Conservation (phyloP, 1,140 invertebrate species). For the Drosophila lini region DNA sequence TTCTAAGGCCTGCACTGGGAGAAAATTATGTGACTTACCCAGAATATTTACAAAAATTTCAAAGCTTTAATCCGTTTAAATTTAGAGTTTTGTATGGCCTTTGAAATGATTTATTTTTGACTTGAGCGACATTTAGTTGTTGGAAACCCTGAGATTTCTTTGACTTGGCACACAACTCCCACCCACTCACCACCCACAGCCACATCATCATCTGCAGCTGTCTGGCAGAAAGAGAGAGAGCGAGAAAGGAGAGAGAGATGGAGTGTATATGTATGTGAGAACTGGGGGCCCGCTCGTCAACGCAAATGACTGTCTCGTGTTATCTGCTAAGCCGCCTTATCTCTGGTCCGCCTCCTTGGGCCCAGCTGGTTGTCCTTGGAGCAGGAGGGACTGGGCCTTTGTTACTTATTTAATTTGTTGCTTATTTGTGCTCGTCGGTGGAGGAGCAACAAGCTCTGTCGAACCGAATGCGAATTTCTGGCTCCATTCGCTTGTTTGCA, state of each 20-base stretch:
- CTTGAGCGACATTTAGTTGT: neutral
- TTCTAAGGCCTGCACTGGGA: slow-evolving; percentile 44
- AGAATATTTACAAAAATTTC: neutral
- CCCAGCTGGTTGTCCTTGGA: neutral
- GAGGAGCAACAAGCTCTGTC: slow-evolving; percentile 43
- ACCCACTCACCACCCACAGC: neutral
- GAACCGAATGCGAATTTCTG: slow-evolving; percentile 33
- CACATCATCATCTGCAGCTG: slow-evolving; percentile 41
- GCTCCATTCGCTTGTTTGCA: slow-evolving; percentile 71
- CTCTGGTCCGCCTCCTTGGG: slow-evolving; percentile 36
- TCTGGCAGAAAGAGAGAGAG: neutral
- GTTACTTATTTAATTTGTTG: slow-evolving; percentile 82
- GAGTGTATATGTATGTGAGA: neutral
- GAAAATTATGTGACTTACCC: neutral
- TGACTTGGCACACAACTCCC: neutral
- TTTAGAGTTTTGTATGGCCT: neutral
- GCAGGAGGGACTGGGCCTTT: slow-evolving; percentile 57
- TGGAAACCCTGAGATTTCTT: neutral
- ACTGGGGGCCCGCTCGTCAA: slow-evolving; percentile 53
- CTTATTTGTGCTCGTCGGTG: slow-evolving; percentile 61
- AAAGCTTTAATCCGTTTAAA: neutral
- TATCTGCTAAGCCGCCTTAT: slow-evolving; percentile 80
- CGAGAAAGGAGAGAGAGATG: neutral
- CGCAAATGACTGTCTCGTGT: slow-evolving; percentile 80
- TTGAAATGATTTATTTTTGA: neutral